Conservation (phyloP, 2,113 vertebrate species). For the Bathybates hornii region DNA sequence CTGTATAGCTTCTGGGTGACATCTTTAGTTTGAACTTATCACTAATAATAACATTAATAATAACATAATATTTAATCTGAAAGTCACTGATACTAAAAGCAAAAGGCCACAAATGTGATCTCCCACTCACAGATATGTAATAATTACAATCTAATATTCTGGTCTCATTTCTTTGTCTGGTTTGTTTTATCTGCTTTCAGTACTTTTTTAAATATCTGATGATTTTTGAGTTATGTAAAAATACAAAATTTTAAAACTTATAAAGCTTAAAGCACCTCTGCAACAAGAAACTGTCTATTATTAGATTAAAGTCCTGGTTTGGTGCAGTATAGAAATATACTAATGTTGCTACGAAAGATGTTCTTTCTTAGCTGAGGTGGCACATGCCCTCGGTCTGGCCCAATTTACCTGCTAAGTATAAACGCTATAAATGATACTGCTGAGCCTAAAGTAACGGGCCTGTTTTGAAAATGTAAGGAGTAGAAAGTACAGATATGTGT, state of each 20-base stretch:
- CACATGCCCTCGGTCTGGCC: too few relatives aligned
- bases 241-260: not conserved
- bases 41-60: not conserved
- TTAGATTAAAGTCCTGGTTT: not conserved
- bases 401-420: too few relatives aligned
- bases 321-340: not conserved
- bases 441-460: too few relatives aligned
- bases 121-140: not conserved
- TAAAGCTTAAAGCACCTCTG: not conserved
- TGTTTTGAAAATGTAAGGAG: too few relatives aligned
- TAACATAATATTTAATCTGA: not conserved
- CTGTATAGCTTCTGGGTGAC: not conserved
- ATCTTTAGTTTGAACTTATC: not conserved
- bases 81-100: not conserved
- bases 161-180: not conserved
- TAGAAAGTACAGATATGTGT: too few relatives aligned
- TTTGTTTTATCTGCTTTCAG: not conserved
- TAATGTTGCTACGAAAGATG: not conserved
- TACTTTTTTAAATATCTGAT: not conserved
- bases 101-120: not conserved
- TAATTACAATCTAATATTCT: not conserved
- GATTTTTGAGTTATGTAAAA: rapidly evolving
- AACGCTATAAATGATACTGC: too few relatives aligned
- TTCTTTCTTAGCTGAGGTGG: rapidly evolving
- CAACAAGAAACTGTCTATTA: not conserved